Base-by-base conservation (phyloP, 2,797 vertebrate genomes). In the Coilia nasus region DNA sequence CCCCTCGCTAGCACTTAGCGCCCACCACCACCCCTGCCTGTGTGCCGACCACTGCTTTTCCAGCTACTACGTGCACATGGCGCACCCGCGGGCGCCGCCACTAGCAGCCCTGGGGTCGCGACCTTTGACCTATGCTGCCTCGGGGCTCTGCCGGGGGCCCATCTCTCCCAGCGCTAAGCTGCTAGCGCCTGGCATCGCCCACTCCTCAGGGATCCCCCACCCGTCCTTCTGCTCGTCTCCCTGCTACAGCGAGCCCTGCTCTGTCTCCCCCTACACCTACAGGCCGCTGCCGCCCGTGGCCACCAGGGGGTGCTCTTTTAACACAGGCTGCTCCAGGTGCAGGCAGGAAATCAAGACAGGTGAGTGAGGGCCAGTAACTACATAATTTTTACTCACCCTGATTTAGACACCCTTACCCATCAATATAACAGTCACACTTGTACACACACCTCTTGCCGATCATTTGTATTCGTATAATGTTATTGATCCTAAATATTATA, bases 331-430 rank as follows among this genome's bases (percentile, higher is more conserved):
- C 91, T 96, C 92, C 81, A 93, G 95, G 93, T 97, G 96, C 92
- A 94, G 96, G 87, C 98, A 95, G 92, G 94, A 96, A 94, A 97
- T 98, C 91, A 97, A 98, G 95, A 97, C 97, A 96, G 98, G 98
- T 99, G 94, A 95, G 95, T 41, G 35, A 5, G 35, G 35, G 35
- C n/a, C n/a, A n/a, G n/a, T n/a, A n/a, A n/a, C n/a, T n/a, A n/a
- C n/a, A n/a, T n/a, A n/a, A n/a, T n/a, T n/a, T n/a, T n/a, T n/a
- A n/a, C n/a, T n/a, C n/a, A n/a, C n/a, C n/a, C n/a, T n/a, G n/a
- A n/a, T n/a, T n/a, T n/a, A n/a, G n/a, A n/a, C n/a, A n/a, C n/a
- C n/a, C n/a, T n/a, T n/a, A n/a, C n/a, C n/a, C n/a, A n/a, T n/a
- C n/a, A n/a, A n/a, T n/a, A n/a, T n/a, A n/a, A n/a, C n/a, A n/a